These are phyloP conservation scores for Serilophus lunatus DNA, from an alignment of 2,113 vertebrate genomes.

Conservation along the genomic window DNA sequence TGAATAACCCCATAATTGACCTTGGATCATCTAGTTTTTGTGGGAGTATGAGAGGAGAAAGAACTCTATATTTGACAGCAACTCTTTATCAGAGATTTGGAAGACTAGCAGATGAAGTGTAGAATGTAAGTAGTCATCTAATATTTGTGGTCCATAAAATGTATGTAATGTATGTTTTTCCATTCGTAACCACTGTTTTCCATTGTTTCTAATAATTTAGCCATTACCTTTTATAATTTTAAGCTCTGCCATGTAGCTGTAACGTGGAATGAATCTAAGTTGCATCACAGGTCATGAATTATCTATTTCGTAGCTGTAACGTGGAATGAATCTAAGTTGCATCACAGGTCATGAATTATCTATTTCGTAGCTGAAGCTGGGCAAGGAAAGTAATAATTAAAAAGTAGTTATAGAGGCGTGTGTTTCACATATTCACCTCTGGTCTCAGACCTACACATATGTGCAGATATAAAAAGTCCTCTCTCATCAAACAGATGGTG, in stretches of 20 bases:
- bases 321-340: not conserved
- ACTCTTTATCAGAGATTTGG: not conserved
- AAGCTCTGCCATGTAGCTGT: not conserved
- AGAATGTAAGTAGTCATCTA: not conserved
- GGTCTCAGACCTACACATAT: not conserved
- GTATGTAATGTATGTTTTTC: not conserved
- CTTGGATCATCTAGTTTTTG: conserved; percentile 10
- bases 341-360: not conserved
- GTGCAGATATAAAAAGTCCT: not conserved
- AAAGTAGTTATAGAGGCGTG: not conserved
- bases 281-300: not conserved
- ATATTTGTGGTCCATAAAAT: not conserved
- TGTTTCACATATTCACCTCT: not conserved
- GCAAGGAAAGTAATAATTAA: not conserved
- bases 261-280: not conserved
- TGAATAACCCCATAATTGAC: not conserved
- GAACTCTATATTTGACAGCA: not conserved
- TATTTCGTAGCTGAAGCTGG: not conserved
- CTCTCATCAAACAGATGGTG: not conserved
- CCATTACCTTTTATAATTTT: not conserved
- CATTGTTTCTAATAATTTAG: not conserved
- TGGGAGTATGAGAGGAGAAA: not conserved
- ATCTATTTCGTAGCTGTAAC: not conserved
- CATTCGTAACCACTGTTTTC: not conserved
- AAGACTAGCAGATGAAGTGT: not conserved